phyloP scores from a whole-genome alignment of 2,888 invertebrate species.

The Phaonia tiefii region DNA sequence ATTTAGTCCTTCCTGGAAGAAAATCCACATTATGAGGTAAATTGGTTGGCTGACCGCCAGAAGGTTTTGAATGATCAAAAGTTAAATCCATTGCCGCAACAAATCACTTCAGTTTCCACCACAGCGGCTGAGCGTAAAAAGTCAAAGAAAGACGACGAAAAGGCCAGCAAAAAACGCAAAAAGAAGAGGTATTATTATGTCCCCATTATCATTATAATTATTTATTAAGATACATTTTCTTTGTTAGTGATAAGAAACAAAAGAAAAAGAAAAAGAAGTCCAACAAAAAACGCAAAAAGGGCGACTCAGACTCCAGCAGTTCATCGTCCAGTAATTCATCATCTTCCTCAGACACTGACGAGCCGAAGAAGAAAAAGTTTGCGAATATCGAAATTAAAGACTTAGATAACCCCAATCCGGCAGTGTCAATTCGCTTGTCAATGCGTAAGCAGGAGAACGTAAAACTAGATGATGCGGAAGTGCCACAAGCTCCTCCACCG shows the following conservation, averaged over 20 bases:
- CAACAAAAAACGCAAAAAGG: constrained; percentile 81
- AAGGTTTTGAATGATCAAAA: constrained; percentile 83
- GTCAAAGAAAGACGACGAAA: constrained; percentile 77
- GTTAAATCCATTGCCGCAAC: constrained; percentile 71
- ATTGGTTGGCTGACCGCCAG: constrained; percentile 91
- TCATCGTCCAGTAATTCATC: constrained; percentile 68
- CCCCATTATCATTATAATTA: background rate
- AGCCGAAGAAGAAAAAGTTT: constrained; percentile 68
- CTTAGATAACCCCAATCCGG: constrained; percentile 80
- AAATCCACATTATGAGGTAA: constrained; percentile 93
- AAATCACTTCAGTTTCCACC: constrained; percentile 72
- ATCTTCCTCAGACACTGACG: constrained; percentile 74
- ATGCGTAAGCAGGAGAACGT: constrained; percentile 83
- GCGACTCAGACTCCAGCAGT: constrained; percentile 64
- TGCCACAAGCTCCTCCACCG: constrained; percentile 76
- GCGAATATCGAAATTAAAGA: constrained; percentile 62
- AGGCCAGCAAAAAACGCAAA: constrained; percentile 81
- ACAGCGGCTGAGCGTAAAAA: constrained; percentile 78
- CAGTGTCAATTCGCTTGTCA: constrained; percentile 84
- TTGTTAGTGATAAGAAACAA: constrained; percentile 77
- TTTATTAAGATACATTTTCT: constrained; percentile 72
- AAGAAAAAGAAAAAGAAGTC: constrained; percentile 82
- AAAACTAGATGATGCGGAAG: constrained; percentile 79
- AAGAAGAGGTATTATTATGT: constrained; percentile 82
- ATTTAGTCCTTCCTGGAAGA: constrained; percentile 89